phyloP scores from a whole-genome alignment of 2,797 vertebrate species.

The Pseudochirops corinnae region DNA sequence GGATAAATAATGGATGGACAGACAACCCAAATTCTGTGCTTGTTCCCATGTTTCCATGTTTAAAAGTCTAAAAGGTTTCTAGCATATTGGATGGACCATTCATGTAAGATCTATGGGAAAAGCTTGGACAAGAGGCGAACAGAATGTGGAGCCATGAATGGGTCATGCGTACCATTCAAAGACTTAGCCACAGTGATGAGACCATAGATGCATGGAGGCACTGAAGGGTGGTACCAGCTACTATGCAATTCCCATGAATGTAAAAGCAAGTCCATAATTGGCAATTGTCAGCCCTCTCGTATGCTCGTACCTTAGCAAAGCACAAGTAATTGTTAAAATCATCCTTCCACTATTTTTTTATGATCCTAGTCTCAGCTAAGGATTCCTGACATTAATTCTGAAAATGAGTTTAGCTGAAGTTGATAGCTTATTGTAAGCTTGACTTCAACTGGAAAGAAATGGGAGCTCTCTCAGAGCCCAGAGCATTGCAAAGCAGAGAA shows the following conservation, averaged over 20 bases:
- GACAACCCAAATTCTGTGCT: background rate
- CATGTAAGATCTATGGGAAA: background rate
- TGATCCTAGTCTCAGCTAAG: constrained; percentile 61
- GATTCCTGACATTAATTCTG: constrained; percentile 60
- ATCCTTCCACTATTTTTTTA: constrained; percentile 53
- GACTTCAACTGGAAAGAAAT: constrained; percentile 52
- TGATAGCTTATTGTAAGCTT: constrained; percentile 46
- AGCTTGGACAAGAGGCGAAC: background rate
- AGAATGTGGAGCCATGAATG: background rate
- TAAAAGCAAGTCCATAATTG: background rate
- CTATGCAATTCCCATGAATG: background rate
- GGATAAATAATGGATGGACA: background rate
- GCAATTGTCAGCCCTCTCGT: background rate
- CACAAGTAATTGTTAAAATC: constrained; percentile 63
- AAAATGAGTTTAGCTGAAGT: constrained; percentile 46
- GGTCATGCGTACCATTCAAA: background rate
- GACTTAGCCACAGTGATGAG: background rate
- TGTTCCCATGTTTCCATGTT: background rate
- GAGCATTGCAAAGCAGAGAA: constrained; percentile 60
- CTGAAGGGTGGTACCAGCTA: background rate
- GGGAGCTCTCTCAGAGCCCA: constrained; percentile 53
- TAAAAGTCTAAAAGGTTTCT: background rate
- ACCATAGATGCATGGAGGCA: background rate
- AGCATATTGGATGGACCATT: background rate
- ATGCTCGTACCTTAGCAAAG: constrained; percentile 58